These are phyloP conservation scores for Meloidogyne exigua DNA, from an alignment of 1,140 invertebrate species.

Conservation along the genomic window DNA sequence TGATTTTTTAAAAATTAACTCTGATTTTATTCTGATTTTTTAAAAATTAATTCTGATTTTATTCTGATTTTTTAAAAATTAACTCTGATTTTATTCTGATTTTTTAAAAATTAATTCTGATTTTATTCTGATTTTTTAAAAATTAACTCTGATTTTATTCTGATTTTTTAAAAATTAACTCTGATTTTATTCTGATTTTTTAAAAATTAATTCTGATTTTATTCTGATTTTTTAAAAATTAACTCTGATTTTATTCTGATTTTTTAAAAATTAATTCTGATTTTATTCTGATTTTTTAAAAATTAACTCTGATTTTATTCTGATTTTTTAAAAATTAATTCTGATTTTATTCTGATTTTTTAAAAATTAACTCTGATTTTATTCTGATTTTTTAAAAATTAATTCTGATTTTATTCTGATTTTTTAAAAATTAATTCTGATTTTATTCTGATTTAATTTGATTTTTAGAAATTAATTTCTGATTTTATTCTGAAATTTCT, in stretches of 20 bases:
- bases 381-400: neutral
- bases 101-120: neutral
- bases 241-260: neutral
- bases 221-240: neutral
- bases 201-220: neutral
- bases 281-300: neutral
- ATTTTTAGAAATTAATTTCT: neutral
- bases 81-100: neutral
- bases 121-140: neutral
- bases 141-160: neutral
- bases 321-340: neutral
- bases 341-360: neutral
- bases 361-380: neutral
- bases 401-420: neutral
- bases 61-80: neutral
- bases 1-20: neutral
- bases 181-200: neutral
- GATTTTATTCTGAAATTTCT: neutral
- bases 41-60: neutral
- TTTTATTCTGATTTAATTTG: neutral
- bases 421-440: neutral
- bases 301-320: neutral
- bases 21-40: neutral
- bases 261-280: conserved; percentile 1
- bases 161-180: neutral